Evolutionary conservation across 2,797 vertebrate genomes (phyloP).

Genomic region (Xyrichtys novacula): DNA sequence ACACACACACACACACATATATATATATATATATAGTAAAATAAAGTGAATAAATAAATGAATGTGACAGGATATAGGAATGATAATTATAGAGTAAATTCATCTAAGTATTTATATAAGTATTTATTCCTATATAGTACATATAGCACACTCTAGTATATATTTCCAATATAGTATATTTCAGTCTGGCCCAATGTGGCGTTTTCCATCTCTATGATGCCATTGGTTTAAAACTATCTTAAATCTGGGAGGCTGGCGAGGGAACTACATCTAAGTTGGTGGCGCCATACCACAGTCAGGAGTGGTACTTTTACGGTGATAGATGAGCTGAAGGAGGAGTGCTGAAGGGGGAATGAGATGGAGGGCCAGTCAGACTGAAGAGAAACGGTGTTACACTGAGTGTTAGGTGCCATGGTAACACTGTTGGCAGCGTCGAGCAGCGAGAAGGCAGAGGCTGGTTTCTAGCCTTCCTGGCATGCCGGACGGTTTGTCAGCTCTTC

Average conservation of each 20-base stretch:
- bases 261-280: constrained; percentile 9
- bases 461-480: constrained; percentile 68
- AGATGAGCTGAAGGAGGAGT: constrained; percentile 42
- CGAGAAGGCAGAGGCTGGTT: constrained; percentile 63
- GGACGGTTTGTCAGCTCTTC: constrained; percentile 60
- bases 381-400: constrained; percentile 60
- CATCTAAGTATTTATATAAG: too few species aligned
- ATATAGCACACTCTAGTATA: too few species aligned
- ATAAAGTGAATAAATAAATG: too few species aligned
- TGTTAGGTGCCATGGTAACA: constrained; percentile 77
- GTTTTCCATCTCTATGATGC: neutral
- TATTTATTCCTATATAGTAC: too few species aligned
- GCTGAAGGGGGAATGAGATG: constrained; percentile 24
- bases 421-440: constrained; percentile 62
- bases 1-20: too few species aligned
- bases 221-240: neutral
- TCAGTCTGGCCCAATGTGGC: neutral
- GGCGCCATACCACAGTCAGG: constrained; percentile 14
- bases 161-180: too few species aligned
- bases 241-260: too few species aligned
- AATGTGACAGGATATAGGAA: too few species aligned
- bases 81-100: too few species aligned
- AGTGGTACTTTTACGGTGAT: constrained; percentile 34
- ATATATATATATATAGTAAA: too few species aligned
- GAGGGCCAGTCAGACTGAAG: constrained; percentile 30